Evolutionary conservation across 2,113 vertebrate genomes (phyloP), one percentile per base, ranked within the genome.

Genomic region (Abramis brama): DNA sequence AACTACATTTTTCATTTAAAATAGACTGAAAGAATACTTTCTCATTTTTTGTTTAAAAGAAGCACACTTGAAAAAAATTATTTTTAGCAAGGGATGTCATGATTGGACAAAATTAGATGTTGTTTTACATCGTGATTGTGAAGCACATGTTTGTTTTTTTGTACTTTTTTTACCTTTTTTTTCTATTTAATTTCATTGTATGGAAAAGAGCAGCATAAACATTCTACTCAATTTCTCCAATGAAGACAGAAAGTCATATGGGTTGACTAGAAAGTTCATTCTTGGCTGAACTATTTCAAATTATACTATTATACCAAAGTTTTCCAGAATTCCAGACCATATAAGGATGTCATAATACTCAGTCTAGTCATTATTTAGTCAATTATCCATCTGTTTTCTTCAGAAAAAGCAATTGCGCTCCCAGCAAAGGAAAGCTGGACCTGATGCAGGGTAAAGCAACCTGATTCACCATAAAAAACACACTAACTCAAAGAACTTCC

Each of bases 251-350:
- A 70, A 39, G 2, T 43, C 19, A 70, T 39, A 4, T 23, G 55
- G 19, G 2, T 57, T 21, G 68, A 23, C 36, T 21, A 23, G 36
- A 71, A 43, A 71, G n/a, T 0, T 23, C 2, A 12, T 60, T 39
- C 55, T 17, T 27, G 6, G 6, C n/a, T 19, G 23, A 75, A 75
- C 45, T 52, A 76, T 13, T 25, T n/a, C n/a, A n/a, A n/a, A n/a
- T n/a, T n/a, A n/a, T n/a, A n/a, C n/a, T n/a, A n/a, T n/a, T n/a
- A n/a, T n/a, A n/a, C n/a, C n/a, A n/a, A 82, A 47, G 4, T 79
- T 88, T 87, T 87, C 79, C 86, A 88, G 45, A 73, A 57, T 52
- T 52, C 71, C 5, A 73, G 55, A 66, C 74, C 23, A 71, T 9
- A 43, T 25, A 52, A 52, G 10, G 23, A 9, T 64, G 0, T 73